These are phyloP conservation scores for Theretra japonica DNA, from an alignment of 2,888 invertebrate species.

Conservation along the genomic window DNA sequence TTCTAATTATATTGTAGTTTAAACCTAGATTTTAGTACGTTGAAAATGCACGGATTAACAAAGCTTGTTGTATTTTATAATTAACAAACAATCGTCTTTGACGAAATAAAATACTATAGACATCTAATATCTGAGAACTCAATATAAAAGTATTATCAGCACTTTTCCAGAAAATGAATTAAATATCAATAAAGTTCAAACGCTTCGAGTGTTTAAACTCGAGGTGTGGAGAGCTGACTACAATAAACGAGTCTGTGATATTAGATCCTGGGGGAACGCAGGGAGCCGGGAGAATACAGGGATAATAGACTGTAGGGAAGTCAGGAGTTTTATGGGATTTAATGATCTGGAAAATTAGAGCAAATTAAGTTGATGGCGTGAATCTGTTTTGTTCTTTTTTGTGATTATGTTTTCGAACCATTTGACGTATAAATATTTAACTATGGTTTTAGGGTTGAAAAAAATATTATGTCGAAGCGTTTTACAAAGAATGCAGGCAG, in stretches of 20 bases:
- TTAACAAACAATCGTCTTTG: too few relatives aligned
- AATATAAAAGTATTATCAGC: too few relatives aligned
- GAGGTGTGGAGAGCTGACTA: not conserved
- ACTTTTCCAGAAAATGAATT: not conserved
- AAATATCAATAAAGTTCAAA: slow-evolving; percentile 1
- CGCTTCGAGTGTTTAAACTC: not conserved
- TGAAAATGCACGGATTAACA: too few relatives aligned
- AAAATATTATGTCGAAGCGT: too few relatives aligned
- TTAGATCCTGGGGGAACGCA: not conserved
- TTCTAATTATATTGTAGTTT: too few relatives aligned
- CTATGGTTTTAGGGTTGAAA: too few relatives aligned
- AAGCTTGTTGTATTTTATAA: too few relatives aligned
- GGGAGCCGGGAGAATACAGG: not conserved
- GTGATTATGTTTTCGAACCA: not conserved
- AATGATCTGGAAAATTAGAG: not conserved
- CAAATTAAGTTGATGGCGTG: not conserved
- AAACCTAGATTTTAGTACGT: too few relatives aligned
- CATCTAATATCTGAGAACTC: too few relatives aligned
- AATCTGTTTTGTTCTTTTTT: not conserved
- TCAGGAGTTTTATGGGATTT: not conserved
- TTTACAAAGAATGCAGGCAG: too few relatives aligned
- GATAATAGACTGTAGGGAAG: not conserved
- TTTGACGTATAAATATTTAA: too few relatives aligned
- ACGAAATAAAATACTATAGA: too few relatives aligned
- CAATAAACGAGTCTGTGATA: not conserved